Base-by-base conservation (phyloP, 2,113 vertebrate genomes). In the Ifrita kowaldi region DNA sequence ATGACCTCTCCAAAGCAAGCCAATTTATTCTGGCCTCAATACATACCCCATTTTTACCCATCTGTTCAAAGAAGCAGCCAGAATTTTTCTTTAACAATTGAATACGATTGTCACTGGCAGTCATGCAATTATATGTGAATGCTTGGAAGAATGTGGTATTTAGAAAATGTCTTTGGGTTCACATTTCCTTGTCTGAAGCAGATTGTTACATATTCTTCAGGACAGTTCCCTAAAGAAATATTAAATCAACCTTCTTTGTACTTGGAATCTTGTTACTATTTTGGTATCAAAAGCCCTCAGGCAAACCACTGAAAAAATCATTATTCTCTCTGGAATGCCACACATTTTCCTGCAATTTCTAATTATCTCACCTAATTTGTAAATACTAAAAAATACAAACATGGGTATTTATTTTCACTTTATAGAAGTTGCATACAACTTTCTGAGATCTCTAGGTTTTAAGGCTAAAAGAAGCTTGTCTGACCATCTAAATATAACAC, bases 111-210 rank as follows among this genome's bases (percentile, higher is more conserved):
- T 96, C 86, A 83, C 37, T 78, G 92, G 52, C 73, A 88, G 71
- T 64, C 79, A 37, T 57, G 52, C 85, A 93, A 95, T 91, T 93
- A 84, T 62, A 92, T 47, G 64, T 47, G 78, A 87, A 88, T 73
- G 78, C 55, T 75, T 81, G 35, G 53, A 85, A 94, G 67, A 93
- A 96, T 81, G 56, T 80, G 47, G 30, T 80, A 88, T 93, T 96
- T 91, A 81, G 42, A 85, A 95, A 97, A 90, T 69, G 93, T 94
- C 93, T 95, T 91, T 90, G 89, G 71, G 87, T 94, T 95, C 89
- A 91, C 91, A 95, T 95, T 94, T 95, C 37, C 90, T 87, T 90
- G 44, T 95, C 89, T 96, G 79, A 96, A 95, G 64, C 84, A 96
- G 89, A 96, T 89, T 84, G 81, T 86, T 92, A 94, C 78, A 80